phyloP scores from a whole-genome alignment of 2,888 invertebrate species.

The Metallyticus violacea region DNA sequence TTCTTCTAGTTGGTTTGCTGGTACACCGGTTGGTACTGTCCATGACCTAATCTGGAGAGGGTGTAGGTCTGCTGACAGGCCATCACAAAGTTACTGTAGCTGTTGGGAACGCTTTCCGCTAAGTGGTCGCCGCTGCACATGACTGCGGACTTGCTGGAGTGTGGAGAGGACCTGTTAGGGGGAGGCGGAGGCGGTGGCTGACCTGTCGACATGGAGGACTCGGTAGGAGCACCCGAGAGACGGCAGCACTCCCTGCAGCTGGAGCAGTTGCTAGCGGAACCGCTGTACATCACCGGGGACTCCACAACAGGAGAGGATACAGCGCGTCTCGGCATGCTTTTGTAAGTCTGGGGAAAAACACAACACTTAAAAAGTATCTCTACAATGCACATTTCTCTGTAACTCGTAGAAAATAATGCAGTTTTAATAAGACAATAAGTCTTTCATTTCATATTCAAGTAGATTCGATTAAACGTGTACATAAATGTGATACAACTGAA shows the following conservation, averaged over 20 bases:
- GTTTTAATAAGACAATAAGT: no score
- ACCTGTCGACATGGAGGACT: conserved; percentile 20
- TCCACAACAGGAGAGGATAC: not conserved
- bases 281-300: not conserved
- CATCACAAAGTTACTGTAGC: conserved; percentile 27
- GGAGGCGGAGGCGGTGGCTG: not conserved
- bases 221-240: conserved; percentile 21
- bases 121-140: not conserved
- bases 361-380: no score
- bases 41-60: conserved; percentile 16
- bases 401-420: no score
- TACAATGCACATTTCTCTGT: no score
- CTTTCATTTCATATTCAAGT: no score
- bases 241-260: conserved; percentile 20
- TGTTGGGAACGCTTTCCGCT: conserved; percentile 11
- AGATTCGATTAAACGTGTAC: no score
- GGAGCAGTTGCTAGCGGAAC: conserved; percentile 8
- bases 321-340: not conserved
- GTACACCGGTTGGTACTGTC: conserved; percentile 43
- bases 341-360: not conserved
- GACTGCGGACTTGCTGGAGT: no score
- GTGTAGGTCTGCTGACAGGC: conserved; percentile 21
- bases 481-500: no score
- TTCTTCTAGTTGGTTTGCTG: conserved; percentile 42
- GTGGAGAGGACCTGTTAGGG: no score